Percentiles rank a stretch among this genome's conserved stretches.
phyloP scores from a whole-genome alignment of 2,797 vertebrate genomes.

The Tragelaphus eurycerus region DNA sequence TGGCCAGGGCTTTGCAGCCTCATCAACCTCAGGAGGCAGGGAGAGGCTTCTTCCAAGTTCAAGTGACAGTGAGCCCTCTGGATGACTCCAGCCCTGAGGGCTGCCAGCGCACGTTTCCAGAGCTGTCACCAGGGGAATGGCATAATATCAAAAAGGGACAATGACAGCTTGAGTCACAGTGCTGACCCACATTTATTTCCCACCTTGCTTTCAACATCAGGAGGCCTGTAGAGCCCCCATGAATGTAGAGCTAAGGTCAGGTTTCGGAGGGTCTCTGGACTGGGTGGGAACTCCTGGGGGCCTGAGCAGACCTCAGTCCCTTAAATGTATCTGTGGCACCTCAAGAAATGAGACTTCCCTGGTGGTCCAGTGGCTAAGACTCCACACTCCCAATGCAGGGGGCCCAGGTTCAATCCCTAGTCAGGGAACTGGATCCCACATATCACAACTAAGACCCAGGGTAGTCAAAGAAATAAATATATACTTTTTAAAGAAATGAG shows the following conservation, averaged over 20 bases:
- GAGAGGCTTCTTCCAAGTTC: background rate
- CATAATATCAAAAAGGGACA: background rate
- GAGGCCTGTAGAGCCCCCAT: no score
- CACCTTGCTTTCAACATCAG: background rate
- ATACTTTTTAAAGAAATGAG: background rate
- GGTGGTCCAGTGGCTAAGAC: background rate
- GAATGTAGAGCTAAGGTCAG: background rate
- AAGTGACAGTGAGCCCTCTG: background rate
- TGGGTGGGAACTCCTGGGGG: background rate
- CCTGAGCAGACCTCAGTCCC: background rate
- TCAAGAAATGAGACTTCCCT: background rate
- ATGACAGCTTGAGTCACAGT: background rate
- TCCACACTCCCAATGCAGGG: background rate
- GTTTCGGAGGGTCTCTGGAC: rapidly evolving
- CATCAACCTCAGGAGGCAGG: background rate
- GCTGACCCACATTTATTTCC: rapidly evolving
- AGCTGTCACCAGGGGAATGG: background rate
- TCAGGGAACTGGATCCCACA: background rate
- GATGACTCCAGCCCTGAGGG: rapidly evolving
- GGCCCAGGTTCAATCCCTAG: background rate
- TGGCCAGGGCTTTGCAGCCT: background rate
- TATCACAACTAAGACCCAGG: background rate
- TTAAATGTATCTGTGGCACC: background rate
- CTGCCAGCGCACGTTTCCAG: background rate
- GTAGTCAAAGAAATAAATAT: background rate